Evolutionary conservation across 1,140 invertebrate genomes (phyloP).

Genomic region (Drosophila yakuba): DNA sequence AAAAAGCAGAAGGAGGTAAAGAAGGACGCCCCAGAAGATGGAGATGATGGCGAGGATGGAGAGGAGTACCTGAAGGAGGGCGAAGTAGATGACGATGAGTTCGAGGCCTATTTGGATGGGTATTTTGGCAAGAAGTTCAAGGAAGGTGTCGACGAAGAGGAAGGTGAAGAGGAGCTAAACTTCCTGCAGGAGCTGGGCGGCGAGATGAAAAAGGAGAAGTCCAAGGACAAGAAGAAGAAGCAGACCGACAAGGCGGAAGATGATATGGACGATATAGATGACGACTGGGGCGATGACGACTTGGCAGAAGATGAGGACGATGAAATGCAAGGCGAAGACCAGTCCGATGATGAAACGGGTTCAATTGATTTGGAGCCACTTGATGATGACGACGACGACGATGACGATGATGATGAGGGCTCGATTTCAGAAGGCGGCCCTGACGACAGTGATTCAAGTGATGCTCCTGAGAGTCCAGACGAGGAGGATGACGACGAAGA

Average conservation of each 20-base stretch:
- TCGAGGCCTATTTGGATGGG: conserved; percentile 90
- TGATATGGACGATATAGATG: conserved; percentile 75
- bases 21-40: conserved; percentile 66
- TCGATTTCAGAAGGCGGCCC: conserved; percentile 53
- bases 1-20: conserved; percentile 55
- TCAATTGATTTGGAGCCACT: conserved; percentile 70
- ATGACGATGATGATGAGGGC: conserved; percentile 79
- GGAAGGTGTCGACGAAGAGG: conserved; percentile 79
- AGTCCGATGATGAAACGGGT: conserved; percentile 76
- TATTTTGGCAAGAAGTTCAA: conserved; percentile 86
- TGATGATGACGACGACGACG: conserved; percentile 65
- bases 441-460: conserved; percentile 52
- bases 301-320: conserved; percentile 78
- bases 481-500: conserved; percentile 55
- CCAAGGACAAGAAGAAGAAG: conserved; percentile 81
- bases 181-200: conserved; percentile 74
- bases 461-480: conserved; percentile 60
- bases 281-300: conserved; percentile 77
- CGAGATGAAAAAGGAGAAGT: conserved; percentile 55
- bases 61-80: conserved; percentile 87
- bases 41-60: conserved; percentile 48
- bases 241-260: conserved; percentile 67
- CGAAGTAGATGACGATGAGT: conserved; percentile 95
- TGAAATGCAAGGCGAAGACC: conserved; percentile 61
- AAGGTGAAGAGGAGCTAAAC: conserved; percentile 84